These are phyloP conservation scores for Meloidogyne chitwoodi DNA, from an alignment of 1,140 invertebrate species.

Conservation along the genomic window DNA sequence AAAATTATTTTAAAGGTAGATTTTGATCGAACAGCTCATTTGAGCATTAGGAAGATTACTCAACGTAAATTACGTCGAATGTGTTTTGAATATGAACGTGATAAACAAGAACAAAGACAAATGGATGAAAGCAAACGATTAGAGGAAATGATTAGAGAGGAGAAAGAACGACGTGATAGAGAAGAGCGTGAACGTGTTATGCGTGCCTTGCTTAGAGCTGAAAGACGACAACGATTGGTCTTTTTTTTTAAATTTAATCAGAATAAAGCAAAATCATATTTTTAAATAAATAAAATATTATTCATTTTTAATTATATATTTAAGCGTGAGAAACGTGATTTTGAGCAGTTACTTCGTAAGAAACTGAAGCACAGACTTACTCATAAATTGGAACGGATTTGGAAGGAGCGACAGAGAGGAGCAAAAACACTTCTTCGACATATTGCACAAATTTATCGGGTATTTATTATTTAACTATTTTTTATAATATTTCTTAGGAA, in stretches of 20 bases:
- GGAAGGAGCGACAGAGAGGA: constrained; percentile 21
- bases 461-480: neutral
- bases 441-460: constrained; percentile 21
- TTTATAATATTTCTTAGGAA: neutral
- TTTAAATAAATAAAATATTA: no score
- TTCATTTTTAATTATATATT: neutral
- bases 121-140: constrained; percentile 7
- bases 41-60: constrained; percentile 29
- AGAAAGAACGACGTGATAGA: constrained; percentile 7
- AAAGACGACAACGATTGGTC: constrained; percentile 18
- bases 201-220: constrained; percentile 9
- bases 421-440: constrained; percentile 24
- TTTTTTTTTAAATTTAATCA: neutral
- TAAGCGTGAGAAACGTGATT: constrained; percentile 22
- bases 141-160: constrained; percentile 20
- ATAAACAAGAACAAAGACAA: constrained; percentile 3
- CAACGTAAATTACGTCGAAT: constrained; percentile 23
- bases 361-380: constrained; percentile 25
- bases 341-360: constrained; percentile 27
- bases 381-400: constrained; percentile 7
- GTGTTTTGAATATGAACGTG: constrained; percentile 25
- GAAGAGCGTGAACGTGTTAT: constrained; percentile 14
- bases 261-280: no score
- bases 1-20: constrained; percentile 16
- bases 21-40: constrained; percentile 31